Evolutionary conservation across 2,888 invertebrate species (phyloP).

Genomic region (Metacarcinus magister): DNA sequence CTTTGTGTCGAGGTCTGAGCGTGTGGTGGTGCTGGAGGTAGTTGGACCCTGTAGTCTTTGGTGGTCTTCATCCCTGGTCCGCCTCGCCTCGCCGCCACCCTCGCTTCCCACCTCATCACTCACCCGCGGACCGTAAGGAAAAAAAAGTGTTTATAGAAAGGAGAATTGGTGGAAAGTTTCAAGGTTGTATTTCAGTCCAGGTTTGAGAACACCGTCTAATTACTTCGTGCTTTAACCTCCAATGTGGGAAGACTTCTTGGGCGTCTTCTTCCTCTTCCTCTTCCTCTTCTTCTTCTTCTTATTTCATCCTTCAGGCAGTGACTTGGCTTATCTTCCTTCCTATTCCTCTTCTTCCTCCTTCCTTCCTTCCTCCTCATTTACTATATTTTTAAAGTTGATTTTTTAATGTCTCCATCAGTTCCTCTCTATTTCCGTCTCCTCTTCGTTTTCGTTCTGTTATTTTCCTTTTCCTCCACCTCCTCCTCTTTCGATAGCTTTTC

Average conservation of each 20-base stretch:
- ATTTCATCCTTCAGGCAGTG: not conserved
- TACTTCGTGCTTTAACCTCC: not conserved
- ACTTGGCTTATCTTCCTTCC: not conserved
- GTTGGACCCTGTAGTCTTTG: not conserved
- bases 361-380: not conserved
- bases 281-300: not conserved
- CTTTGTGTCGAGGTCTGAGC: not conserved
- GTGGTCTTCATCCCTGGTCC: not conserved
- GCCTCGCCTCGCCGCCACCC: not conserved
- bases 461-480: too few relatives aligned
- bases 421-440: too few relatives aligned
- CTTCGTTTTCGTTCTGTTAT: too few relatives aligned
- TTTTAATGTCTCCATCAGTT: too few relatives aligned
- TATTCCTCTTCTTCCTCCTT: not conserved
- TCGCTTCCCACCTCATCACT: not conserved
- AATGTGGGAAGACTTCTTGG: not conserved
- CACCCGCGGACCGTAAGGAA: not conserved
- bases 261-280: not conserved
- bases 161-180: not conserved
- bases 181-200: not conserved
- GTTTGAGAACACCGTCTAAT: not conserved
- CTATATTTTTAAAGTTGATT: too few relatives aligned
- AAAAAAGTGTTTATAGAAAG: not conserved
- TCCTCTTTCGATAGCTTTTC: too few relatives aligned
- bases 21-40: too few relatives aligned